These are phyloP conservation scores for Cordilura impudica DNA, from an alignment of 2,888 invertebrate genomes.

Conservation along the genomic window DNA sequence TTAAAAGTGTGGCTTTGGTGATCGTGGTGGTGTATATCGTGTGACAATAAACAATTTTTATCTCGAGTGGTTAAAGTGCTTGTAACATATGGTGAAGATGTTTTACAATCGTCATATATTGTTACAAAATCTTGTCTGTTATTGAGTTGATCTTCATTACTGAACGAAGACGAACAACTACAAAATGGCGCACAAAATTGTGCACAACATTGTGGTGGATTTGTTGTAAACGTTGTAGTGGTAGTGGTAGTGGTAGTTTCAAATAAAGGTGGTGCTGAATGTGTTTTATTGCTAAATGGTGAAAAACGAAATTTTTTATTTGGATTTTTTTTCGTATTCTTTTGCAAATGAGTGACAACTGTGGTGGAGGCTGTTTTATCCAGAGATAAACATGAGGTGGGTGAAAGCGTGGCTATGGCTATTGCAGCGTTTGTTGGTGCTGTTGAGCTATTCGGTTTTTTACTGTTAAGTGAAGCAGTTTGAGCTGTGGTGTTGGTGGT, in stretches of 20 bases:
- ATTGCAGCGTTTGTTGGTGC: slow-evolving; percentile 77
- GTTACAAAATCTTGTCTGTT: slow-evolving; percentile 22
- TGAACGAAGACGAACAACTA: slow-evolving; percentile 39
- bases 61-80: slow-evolving; percentile 46
- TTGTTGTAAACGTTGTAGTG: slow-evolving; percentile 13
- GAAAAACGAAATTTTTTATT: slow-evolving; percentile 47
- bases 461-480: slow-evolving; percentile 70
- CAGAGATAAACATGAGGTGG: slow-evolving; percentile 61
- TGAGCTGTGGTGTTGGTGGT: slow-evolving; percentile 64
- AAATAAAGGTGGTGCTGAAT: slow-evolving; percentile 40
- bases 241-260: slow-evolving; percentile 22
- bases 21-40: slow-evolving; percentile 28
- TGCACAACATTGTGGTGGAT: slow-evolving; percentile 24
- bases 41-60: slow-evolving; percentile 44
- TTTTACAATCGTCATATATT: slow-evolving; percentile 34
- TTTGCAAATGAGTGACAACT: slow-evolving; percentile 64
- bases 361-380: slow-evolving; percentile 61
- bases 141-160: slow-evolving; percentile 27
- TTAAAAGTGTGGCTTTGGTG: slow-evolving; percentile 32
- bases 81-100: slow-evolving; percentile 37
- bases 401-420: slow-evolving; percentile 64
- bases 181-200: slow-evolving; percentile 48
- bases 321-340: slow-evolving; percentile 47
- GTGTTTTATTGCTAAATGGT: slow-evolving; percentile 47
- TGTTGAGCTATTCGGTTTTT: slow-evolving; percentile 80